phyloP scores from a whole-genome alignment of 2,888 invertebrate species.

The Pammene aurita region DNA sequence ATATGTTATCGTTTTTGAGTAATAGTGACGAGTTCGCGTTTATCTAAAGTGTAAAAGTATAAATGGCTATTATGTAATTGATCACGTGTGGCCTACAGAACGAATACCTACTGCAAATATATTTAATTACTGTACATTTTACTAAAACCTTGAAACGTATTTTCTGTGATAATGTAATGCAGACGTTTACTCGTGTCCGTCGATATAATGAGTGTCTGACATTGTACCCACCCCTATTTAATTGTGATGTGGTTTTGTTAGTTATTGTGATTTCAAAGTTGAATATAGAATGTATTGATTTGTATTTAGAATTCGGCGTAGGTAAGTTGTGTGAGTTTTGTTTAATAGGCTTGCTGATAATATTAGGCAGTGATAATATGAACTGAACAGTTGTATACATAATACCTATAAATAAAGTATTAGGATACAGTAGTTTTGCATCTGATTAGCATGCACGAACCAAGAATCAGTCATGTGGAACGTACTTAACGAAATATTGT shows the following conservation, averaged over 20 bases:
- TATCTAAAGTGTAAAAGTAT: constrained; percentile 23
- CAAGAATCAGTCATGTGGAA: background rate
- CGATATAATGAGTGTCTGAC: constrained; percentile 21
- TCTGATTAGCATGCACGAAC: background rate
- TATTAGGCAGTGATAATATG: background rate
- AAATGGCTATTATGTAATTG: constrained; percentile 22
- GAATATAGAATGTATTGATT: constrained; percentile 17
- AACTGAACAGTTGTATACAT: no score
- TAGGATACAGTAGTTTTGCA: no score
- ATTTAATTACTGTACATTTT: constrained; percentile 8
- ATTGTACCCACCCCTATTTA: constrained; percentile 23
- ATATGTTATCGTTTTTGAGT: constrained; percentile 32
- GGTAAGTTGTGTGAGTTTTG: background rate
- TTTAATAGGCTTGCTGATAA: background rate
- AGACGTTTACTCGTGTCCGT: background rate
- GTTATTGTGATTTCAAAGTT: background rate
- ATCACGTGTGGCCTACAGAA: constrained; percentile 9
- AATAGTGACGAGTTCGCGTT: constrained; percentile 31
- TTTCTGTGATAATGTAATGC: constrained; percentile 23
- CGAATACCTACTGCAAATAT: constrained; percentile 9
- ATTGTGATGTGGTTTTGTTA: constrained; percentile 10
- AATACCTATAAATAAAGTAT: no score
- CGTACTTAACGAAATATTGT: background rate
- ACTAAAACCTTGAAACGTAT: constrained; percentile 22
- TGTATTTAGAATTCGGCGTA: background rate